phyloP scores from a whole-genome alignment of 92 coral and sea anemone species.

The Epizoanthus scotinus region DNA sequence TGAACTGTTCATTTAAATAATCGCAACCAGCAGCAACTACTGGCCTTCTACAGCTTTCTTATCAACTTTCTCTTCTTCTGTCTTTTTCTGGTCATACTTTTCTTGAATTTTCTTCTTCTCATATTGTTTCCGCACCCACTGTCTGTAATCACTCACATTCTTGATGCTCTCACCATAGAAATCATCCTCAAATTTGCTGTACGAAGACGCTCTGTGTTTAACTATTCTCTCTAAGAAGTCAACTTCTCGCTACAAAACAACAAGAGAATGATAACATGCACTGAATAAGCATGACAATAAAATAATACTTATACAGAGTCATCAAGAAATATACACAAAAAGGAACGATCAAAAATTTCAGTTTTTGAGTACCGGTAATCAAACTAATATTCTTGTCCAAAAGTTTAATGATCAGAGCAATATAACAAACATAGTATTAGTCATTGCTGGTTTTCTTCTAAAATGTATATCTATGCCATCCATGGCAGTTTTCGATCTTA shows the following conservation, averaged over 20 bases:
- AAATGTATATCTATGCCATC: too few species aligned
- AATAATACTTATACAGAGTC: too few species aligned
- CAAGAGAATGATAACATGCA: not conserved
- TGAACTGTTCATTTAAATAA: too few species aligned
- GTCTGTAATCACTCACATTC: slow-evolving; percentile 94
- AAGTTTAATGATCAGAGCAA: too few species aligned
- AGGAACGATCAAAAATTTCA: too few species aligned
- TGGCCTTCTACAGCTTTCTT: slow-evolving; percentile 49
- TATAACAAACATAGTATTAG: too few species aligned
- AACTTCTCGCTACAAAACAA: slow-evolving; percentile 76
- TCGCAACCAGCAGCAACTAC: too few species aligned
- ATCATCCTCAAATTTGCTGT: slow-evolving; percentile 98
- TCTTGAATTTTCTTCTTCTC: slow-evolving; percentile 83
- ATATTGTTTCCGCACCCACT: slow-evolving; percentile 96
- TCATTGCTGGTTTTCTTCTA: too few species aligned
- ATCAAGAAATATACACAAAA: too few species aligned
- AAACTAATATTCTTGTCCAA: too few species aligned
- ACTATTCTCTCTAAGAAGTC: slow-evolving; percentile 90
- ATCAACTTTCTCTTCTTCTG: slow-evolving; percentile 40
- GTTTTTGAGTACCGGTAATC: too few species aligned
- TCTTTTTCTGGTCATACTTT: slow-evolving; percentile 72
- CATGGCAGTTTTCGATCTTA: too few species aligned
- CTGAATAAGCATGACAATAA: not conserved
- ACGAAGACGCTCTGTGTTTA: slow-evolving; percentile 83
- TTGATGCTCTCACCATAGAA: slow-evolving; percentile 98